Conservation (phyloP, 2,888 invertebrate genomes). For the Criorhina ranunculi region DNA sequence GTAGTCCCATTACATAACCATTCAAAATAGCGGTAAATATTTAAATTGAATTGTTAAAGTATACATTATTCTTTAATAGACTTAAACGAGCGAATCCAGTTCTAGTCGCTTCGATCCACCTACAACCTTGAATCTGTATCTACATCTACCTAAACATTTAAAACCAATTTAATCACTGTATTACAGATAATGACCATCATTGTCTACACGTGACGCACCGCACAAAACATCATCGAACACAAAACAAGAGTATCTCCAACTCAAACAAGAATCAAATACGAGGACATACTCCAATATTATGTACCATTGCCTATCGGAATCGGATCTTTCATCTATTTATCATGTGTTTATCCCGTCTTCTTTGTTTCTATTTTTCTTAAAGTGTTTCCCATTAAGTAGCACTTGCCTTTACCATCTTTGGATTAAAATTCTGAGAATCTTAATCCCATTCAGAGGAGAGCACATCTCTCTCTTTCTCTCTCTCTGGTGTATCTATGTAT, state of each 20-base stretch:
- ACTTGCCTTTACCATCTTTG: slow-evolving; percentile 39
- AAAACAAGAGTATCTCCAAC: slow-evolving; percentile 21
- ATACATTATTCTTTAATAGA: neutral
- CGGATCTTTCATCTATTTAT: slow-evolving; percentile 60
- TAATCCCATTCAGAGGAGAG: slow-evolving; percentile 62
- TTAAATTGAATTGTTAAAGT: too few relatives aligned
- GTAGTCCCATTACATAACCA: too few relatives aligned
- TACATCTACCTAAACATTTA: slow-evolving; percentile 39
- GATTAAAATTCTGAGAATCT: slow-evolving; percentile 55
- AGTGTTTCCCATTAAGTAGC: slow-evolving; percentile 56
- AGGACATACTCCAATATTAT: slow-evolving; percentile 17
- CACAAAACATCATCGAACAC: slow-evolving; percentile 16
- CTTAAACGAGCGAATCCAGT: neutral
- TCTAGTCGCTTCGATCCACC: neutral
- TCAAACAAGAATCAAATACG: slow-evolving; percentile 14
- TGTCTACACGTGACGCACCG: slow-evolving; percentile 17
- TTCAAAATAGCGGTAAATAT: too few relatives aligned
- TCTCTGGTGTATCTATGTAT: neutral
- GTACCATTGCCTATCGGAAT: slow-evolving; percentile 45
- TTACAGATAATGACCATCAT: slow-evolving; percentile 48
- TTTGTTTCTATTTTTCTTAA: slow-evolving; percentile 12
- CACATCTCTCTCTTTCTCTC: slow-evolving; percentile 7
- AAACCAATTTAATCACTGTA: slow-evolving; percentile 45
- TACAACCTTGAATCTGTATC: neutral
- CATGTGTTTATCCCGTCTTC: slow-evolving; percentile 51